Base-by-base conservation (phyloP, 2,797 vertebrate species). In the Coregonus sp. region DNA sequence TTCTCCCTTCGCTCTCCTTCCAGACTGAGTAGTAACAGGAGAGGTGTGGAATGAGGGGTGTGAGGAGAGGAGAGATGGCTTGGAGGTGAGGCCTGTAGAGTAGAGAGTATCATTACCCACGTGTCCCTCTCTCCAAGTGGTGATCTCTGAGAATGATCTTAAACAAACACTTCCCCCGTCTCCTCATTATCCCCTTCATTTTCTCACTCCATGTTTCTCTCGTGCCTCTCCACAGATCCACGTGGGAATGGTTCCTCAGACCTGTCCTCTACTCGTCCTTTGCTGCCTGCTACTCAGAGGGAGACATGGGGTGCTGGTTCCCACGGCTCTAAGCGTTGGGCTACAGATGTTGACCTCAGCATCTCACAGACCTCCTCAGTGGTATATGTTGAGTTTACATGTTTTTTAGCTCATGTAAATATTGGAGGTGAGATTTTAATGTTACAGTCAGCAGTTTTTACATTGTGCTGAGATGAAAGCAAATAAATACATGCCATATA, bases 261-360 rank as follows among this genome's bases (percentile, higher is more conserved):
- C 73, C 40, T 18, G 67, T 70, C 70, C 77, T 47, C 63, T 69
- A 4, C 7, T 7, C 16, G 16, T 11, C 5, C 6, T 40, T 73
- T 35, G 40, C 4, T 54, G 73, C 75, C 63, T 31, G 4, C 72
- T 81, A 72, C 65, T 70, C 15, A 0, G 15, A 78, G 68, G 71
- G 67, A 78, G 56, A 68, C 5, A 51, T 6, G 12, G 15, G 51
- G 29, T 70, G 31, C 70, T 69, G 68, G 78, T 81, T 80, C 73
- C 74, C 79, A 84, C 7, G 52, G 47, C 20, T 37, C 4, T 4
- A 74, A 70, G 52, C 74, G 15, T 78, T 74, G 40, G 35, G 31
- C 56, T 72, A 78, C 54, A 51, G n/a, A 69, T n/a, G 68, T n/a
- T 77, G 65, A 66, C 67, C 69, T 83, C 75, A 80, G 54, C 74